phyloP scores from a whole-genome alignment of 2,797 vertebrate genomes.

The Anniella stebbinsi region DNA sequence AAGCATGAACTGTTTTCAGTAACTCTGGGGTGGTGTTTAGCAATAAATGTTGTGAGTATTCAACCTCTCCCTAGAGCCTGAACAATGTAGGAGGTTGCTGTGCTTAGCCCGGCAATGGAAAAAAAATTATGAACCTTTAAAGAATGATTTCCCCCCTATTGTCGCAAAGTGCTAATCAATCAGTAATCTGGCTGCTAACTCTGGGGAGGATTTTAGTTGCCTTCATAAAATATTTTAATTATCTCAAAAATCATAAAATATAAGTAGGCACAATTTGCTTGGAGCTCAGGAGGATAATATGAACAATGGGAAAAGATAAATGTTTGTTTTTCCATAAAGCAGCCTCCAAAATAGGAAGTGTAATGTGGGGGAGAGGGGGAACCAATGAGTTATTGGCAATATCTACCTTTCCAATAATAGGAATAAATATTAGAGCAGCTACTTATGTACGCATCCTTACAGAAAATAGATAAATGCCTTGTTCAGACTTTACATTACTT shows the following conservation, averaged over 20 bases:
- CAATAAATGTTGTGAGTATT: conserved; percentile 56
- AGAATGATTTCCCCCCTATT: conserved; percentile 43
- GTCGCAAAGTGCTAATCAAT: conserved; percentile 67
- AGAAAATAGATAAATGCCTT: conserved; percentile 66
- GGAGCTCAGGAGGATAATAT: conserved; percentile 74
- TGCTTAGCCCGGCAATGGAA: conserved; percentile 55
- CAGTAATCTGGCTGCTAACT: conserved; percentile 71
- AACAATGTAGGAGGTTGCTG: conserved; percentile 21
- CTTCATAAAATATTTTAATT: conserved; percentile 78
- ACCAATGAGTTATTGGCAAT: conserved; percentile 68
- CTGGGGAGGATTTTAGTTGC: conserved; percentile 74
- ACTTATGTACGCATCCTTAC: conserved; percentile 68
- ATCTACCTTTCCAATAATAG: conserved; percentile 74
- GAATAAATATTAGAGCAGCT: conserved; percentile 75
- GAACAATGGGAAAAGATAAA: conserved; percentile 71
- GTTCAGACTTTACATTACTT: conserved; percentile 59
- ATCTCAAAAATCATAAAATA: conserved; percentile 77
- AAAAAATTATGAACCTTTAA: conserved; percentile 68
- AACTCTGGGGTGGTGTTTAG: conserved; percentile 46
- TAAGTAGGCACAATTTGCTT: conserved; percentile 74
- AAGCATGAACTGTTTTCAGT: conserved; percentile 49
- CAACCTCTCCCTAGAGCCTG: conserved; percentile 29
- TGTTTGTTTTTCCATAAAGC: conserved; percentile 66
- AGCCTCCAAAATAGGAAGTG: conserved; percentile 71
- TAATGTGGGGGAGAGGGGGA: conserved; percentile 64